Conservation (phyloP, 2,888 invertebrate species). For the Gryllus longicercus region DNA sequence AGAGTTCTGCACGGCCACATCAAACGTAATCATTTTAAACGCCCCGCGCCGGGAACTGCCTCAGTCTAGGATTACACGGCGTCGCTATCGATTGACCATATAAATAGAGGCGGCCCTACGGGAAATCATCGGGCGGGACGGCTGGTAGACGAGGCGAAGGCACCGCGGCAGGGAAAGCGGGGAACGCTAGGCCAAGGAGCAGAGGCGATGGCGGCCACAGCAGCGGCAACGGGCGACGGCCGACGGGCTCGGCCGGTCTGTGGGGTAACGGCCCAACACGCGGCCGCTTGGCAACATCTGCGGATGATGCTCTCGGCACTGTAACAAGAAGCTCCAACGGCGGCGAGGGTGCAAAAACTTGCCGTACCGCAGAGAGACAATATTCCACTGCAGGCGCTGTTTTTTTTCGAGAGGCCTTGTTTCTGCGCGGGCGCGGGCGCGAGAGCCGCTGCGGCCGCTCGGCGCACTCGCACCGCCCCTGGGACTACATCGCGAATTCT, state of each 20-base stretch:
- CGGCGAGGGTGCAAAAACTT: conserved; percentile 17
- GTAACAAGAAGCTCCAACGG: neutral
- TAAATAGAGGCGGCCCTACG: conserved; percentile 5
- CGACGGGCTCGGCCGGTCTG: neutral
- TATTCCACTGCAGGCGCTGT: conserved; percentile 1
- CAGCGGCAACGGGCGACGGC: neutral
- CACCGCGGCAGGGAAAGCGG: neutral
- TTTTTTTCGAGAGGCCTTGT: conserved; percentile 4
- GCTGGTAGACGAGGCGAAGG: neutral
- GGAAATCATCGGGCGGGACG: neutral
- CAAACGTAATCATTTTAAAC: neutral
- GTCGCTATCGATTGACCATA: neutral
- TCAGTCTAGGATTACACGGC: neutral
- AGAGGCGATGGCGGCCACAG: neutral
- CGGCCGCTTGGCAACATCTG: neutral
- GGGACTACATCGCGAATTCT: too few species aligned
- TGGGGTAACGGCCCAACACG: conserved; percentile 6
- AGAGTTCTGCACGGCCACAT: too few species aligned
- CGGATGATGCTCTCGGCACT: conserved; percentile 6
- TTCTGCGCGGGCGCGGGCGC: neutral
- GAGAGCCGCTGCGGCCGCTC: too few species aligned
- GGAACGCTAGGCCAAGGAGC: neutral
- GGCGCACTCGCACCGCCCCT: too few species aligned
- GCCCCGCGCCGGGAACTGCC: neutral
- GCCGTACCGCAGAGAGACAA: neutral